phyloP scores from a whole-genome alignment of 2,888 invertebrate genomes.

The Drosophila prolongata region DNA sequence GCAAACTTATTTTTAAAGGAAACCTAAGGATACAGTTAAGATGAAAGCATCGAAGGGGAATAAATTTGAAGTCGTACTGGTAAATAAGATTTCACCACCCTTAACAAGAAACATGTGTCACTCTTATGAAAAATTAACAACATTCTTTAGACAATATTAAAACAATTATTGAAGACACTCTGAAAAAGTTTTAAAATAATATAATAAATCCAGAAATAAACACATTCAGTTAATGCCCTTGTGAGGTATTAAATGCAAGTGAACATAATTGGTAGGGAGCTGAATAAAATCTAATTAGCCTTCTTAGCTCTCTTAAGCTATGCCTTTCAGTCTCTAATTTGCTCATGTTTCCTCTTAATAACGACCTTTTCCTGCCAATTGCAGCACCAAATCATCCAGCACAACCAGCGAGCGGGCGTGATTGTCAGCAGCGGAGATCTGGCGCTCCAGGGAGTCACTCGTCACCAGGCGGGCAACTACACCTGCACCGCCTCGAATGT shows the following conservation, averaged over 20 bases:
- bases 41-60: too few species aligned
- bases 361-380: slow-evolving; percentile 41
- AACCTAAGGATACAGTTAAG: too few species aligned
- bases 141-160: too few species aligned
- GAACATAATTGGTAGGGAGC: background rate
- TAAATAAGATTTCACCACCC: too few species aligned
- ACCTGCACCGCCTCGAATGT: slow-evolving; percentile 95
- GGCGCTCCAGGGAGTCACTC: slow-evolving; percentile 91
- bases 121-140: too few species aligned
- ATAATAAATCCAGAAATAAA: too few species aligned
- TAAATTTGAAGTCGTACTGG: too few species aligned
- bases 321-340: slow-evolving; percentile 17
- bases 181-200: too few species aligned
- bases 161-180: too few species aligned
- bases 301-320: background rate
- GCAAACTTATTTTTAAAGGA: slow-evolving; percentile 1
- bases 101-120: too few species aligned
- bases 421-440: slow-evolving; percentile 93
- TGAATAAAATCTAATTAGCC: slow-evolving; percentile 13
- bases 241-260: background rate
- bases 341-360: background rate
- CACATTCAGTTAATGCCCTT: background rate
- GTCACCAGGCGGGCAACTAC: slow-evolving; percentile 94
- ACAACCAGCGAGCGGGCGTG: slow-evolving; percentile 93
- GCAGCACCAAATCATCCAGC: slow-evolving; percentile 93